Conservation (phyloP, 2,113 vertebrate species). For the Macaca fascicularis region DNA sequence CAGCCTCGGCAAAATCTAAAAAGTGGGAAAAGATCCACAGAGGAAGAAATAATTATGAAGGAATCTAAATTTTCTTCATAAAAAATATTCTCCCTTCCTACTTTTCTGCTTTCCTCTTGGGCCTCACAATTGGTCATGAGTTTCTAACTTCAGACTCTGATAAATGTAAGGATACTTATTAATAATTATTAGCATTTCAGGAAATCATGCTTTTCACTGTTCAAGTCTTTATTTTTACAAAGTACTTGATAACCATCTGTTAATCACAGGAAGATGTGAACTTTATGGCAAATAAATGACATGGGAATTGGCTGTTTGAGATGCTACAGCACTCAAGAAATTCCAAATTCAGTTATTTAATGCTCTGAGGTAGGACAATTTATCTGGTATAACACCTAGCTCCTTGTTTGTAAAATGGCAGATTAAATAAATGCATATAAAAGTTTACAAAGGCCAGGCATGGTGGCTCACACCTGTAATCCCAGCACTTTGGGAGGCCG, state of each 20-base stretch:
- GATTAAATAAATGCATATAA: constrained; percentile 16
- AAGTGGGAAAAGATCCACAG: neutral
- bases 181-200: constrained; percentile 30
- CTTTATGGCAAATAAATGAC: constrained; percentile 42
- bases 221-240: constrained; percentile 35
- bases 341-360: constrained; percentile 52
- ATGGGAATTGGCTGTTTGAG: neutral
- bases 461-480: no score
- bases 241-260: constrained; percentile 28
- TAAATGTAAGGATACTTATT: neutral
- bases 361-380: constrained; percentile 11
- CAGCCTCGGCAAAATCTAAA: constrained; percentile 96
- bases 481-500: no score
- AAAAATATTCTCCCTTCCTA: neutral
- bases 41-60: neutral
- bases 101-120: neutral
- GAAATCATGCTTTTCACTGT: constrained; percentile 27
- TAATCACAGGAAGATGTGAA: neutral
- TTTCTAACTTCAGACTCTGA: constrained; percentile 37
- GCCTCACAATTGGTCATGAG: neutral
- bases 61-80: neutral
- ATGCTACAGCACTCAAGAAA: neutral
- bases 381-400: neutral
- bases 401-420: constrained; percentile 25
- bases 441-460: neutral